These are phyloP conservation scores for Synanthedon tipuliformis DNA, from an alignment of 2,888 invertebrate genomes.

Conservation along the genomic window DNA sequence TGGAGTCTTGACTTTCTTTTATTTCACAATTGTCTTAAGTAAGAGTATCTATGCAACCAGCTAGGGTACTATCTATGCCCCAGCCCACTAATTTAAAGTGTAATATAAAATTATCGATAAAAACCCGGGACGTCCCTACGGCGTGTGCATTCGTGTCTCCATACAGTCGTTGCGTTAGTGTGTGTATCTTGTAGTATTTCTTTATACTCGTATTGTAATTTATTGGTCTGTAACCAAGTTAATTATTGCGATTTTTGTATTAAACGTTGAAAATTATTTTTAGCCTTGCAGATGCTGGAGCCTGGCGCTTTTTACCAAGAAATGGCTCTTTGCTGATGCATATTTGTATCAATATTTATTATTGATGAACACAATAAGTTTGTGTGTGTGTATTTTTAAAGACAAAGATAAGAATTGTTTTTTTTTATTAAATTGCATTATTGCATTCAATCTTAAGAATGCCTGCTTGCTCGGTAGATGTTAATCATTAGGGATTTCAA, in stretches of 20 bases:
- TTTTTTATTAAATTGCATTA: conserved; percentile 1
- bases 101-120: not conserved
- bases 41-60: too few relatives aligned
- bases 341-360: conserved; percentile 6
- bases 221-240: conserved; percentile 70
- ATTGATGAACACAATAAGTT: conserved; percentile 2
- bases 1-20: too few relatives aligned
- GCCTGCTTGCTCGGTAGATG: too few relatives aligned
- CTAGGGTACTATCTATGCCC: too few relatives aligned
- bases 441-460: too few relatives aligned
- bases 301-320: conserved; percentile 40
- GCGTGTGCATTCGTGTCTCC: conserved; percentile 17
- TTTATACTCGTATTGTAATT: conserved; percentile 66
- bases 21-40: too few relatives aligned
- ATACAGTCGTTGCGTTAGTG: conserved; percentile 15
- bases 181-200: conserved; percentile 58
- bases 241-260: conserved; percentile 71
- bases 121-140: conserved; percentile 11
- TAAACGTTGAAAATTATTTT: conserved; percentile 70
- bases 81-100: too few relatives aligned
- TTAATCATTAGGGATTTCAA: too few relatives aligned
- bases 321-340: conserved; percentile 2
- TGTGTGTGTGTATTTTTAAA: not conserved
- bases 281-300: conserved; percentile 49
- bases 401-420: not conserved